A percentile compares a stretch with the other conserved stretches of the same genome.
Evolutionary conservation across 2,113 vertebrate genomes (phyloP).

Genomic region (Corythoichthys intestinalis): DNA sequence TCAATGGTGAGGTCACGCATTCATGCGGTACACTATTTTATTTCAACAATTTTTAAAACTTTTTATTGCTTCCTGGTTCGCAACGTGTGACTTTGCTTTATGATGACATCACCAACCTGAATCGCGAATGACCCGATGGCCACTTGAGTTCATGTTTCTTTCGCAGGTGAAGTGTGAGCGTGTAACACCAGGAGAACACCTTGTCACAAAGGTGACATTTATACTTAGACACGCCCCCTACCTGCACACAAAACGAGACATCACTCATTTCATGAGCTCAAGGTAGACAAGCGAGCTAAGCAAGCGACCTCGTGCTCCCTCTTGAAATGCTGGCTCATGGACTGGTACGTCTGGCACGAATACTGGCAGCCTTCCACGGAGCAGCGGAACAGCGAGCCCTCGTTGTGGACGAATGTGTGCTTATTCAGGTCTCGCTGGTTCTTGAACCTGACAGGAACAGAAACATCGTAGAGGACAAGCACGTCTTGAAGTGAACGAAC

Average conservation of each 20-base stretch:
- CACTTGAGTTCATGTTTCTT: constrained; percentile 76
- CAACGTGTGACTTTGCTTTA: not conserved
- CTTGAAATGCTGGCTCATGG: constrained; percentile 68
- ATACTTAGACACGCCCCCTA: constrained; percentile 70
- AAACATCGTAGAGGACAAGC: not conserved
- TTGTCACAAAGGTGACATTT: constrained; percentile 78
- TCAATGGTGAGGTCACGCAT: too few species aligned
- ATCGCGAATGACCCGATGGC: constrained; percentile 77
- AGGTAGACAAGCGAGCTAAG: not conserved
- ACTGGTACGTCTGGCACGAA: constrained; percentile 59
- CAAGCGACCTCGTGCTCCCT: constrained; percentile 63
- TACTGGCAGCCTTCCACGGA: constrained; percentile 72
- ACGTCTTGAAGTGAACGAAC: not conserved
- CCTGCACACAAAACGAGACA: constrained; percentile 45
- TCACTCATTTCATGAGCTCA: not conserved
- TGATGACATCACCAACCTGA: constrained; percentile 57
- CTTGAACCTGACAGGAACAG: constrained; percentile 66
- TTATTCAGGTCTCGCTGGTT: constrained; percentile 73
- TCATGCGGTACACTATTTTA: too few species aligned
- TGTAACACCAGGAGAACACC: constrained; percentile 78
- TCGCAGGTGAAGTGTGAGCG: constrained; percentile 69
- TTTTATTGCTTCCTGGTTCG: too few species aligned
- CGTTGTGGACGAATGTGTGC: constrained; percentile 73
- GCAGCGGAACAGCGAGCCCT: constrained; percentile 75
- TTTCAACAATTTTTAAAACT: too few species aligned